phyloP scores from a whole-genome alignment of 2,113 vertebrate genomes.

The Xiphorhynchus elegans region DNA sequence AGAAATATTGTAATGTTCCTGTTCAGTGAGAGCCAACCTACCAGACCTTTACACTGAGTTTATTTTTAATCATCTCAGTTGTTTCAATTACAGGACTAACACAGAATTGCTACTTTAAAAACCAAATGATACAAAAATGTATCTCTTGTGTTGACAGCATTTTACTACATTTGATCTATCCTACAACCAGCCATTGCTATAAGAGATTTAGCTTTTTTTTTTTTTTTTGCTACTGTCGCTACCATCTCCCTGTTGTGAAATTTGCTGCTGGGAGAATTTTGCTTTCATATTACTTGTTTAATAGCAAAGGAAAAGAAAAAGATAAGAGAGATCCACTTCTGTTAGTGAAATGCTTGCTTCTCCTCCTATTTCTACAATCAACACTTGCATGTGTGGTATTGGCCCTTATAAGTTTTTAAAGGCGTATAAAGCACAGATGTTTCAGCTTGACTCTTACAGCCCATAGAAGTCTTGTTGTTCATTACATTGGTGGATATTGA shows the following conservation, averaged over 20 bases:
- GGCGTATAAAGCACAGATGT: not conserved
- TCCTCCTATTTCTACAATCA: not conserved
- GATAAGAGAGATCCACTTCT: not conserved
- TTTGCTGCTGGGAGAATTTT: not conserved
- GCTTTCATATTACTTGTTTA: not conserved
- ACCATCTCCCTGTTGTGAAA: not conserved
- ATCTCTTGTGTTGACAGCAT: not conserved
- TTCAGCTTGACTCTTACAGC: not conserved
- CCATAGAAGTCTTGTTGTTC: not conserved
- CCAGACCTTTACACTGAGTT: not conserved
- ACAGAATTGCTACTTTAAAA: not conserved
- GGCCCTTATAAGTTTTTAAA: not conserved
- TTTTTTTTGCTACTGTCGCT: not conserved
- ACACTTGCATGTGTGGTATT: not conserved
- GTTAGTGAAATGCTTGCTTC: not conserved
- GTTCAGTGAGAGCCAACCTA: slow-evolving; percentile 4
- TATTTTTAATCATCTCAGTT: slow-evolving; percentile 18
- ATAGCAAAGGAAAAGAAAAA: not conserved
- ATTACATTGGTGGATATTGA: not conserved
- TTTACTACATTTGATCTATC: not conserved
- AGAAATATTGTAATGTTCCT: slow-evolving; percentile 20
- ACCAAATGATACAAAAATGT: not conserved
- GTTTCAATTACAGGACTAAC: not conserved
- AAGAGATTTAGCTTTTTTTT: not conserved
- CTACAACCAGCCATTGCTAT: not conserved